These are phyloP conservation scores for Patagioenas fasciata DNA, from an alignment of 2,113 vertebrate species.

Conservation along the genomic window DNA sequence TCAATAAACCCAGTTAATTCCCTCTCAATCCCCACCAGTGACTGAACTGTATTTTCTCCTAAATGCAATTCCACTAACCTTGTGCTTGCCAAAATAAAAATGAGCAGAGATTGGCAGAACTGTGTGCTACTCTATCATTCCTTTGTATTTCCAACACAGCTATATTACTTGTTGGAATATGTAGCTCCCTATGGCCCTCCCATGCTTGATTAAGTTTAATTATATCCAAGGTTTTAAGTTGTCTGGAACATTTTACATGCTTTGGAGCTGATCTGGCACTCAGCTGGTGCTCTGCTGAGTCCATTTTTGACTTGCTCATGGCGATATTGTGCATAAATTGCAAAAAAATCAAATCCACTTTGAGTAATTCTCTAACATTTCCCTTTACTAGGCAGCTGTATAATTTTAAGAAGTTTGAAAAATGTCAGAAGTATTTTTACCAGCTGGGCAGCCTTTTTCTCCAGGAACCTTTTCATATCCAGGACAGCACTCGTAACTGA, in stretches of 20 bases:
- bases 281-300: neutral
- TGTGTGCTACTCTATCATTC: neutral
- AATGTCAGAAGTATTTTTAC: constrained; percentile 71
- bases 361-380: neutral
- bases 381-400: constrained; percentile 3
- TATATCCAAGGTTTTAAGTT: neutral
- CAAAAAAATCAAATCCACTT: constrained; percentile 14
- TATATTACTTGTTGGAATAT: neutral
- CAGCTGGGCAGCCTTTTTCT: constrained; percentile 95
- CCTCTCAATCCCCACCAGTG: neutral
- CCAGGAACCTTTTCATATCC: constrained; percentile 93
- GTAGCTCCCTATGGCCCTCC: neutral
- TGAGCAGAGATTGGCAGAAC: neutral
- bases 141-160: neutral
- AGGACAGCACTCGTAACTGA: constrained; percentile 96
- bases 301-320: neutral
- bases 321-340: neutral
- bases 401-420: constrained; percentile 23
- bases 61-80: neutral
- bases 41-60: neutral
- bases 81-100: neutral
- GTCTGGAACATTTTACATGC: constrained; percentile 22
- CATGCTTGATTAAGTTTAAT: constrained; percentile 12
- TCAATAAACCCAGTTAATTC: neutral
- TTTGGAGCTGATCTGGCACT: constrained; percentile 9